Evolutionary conservation across 2,113 vertebrate species (phyloP).

Genomic region (Cryptoleucopteryx plumbea): DNA sequence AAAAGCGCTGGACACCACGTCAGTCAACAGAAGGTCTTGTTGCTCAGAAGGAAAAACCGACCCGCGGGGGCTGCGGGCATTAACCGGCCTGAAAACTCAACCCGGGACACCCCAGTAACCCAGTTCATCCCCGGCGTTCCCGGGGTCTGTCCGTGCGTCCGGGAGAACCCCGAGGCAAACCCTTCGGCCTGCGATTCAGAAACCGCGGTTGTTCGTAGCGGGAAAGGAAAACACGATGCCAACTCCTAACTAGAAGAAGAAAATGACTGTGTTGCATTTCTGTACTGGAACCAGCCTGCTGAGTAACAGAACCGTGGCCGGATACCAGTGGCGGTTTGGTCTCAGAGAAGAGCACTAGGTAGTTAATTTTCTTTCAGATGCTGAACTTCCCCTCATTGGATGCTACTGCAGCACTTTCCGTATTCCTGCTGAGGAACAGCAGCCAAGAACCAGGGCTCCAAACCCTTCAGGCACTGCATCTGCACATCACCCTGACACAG

Average conservation of each 20-base stretch:
- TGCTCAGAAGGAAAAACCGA: rapidly evolving
- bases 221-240: rapidly evolving
- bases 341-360: rapidly evolving
- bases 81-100: rapidly evolving
- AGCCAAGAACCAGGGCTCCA: no score
- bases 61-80: rapidly evolving
- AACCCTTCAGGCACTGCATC: not conserved
- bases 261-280: rapidly evolving
- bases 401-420: rapidly evolving
- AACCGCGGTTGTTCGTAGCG: rapidly evolving
- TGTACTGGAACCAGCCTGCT: rapidly evolving
- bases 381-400: rapidly evolving
- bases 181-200: rapidly evolving
- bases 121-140: rapidly evolving
- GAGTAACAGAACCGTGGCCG: not conserved
- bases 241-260: not conserved
- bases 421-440: not conserved
- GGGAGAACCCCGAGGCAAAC: rapidly evolving
- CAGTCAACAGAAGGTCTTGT: rapidly evolving
- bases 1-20: rapidly evolving
- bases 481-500: not conserved
- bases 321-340: rapidly evolving
- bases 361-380: not conserved
- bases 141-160: rapidly evolving
- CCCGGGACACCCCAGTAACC: rapidly evolving